These are phyloP conservation scores for Lampropteryx suffumata DNA, from an alignment of 2,888 invertebrate genomes.

Conservation along the genomic window DNA sequence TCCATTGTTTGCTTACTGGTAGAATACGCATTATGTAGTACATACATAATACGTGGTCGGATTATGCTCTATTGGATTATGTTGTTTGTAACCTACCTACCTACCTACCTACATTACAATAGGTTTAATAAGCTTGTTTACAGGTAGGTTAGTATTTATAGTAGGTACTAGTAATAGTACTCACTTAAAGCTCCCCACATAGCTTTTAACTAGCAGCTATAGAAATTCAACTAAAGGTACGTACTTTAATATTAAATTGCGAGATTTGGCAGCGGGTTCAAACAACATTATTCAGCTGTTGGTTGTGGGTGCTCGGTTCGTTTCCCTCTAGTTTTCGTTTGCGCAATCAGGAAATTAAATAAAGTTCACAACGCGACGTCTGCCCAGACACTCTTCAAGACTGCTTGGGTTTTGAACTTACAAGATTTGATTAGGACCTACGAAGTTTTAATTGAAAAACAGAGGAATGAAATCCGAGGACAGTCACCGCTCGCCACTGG, in stretches of 20 bases:
- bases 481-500: too few species aligned
- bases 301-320: constrained; percentile 43
- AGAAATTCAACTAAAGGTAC: constrained; percentile 48
- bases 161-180: too few species aligned
- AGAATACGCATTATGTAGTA: too few species aligned
- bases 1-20: too few species aligned
- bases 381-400: constrained; percentile 30
- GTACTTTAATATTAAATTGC: constrained; percentile 51
- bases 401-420: constrained; percentile 29
- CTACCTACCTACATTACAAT: too few species aligned
- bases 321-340: constrained; percentile 54
- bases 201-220: neutral
- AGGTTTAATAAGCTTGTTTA: too few species aligned
- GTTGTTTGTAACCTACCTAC: too few species aligned
- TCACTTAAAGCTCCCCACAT: too few species aligned
- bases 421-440: constrained; percentile 20
- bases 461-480: neutral
- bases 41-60: too few species aligned
- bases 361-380: constrained; percentile 51
- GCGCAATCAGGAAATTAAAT: constrained; percentile 68
- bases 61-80: too few species aligned
- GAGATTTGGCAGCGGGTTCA: constrained; percentile 45
- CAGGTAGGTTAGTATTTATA: too few species aligned
- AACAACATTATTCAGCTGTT: constrained; percentile 46
- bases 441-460: constrained; percentile 20